Evolutionary conservation across 1,140 invertebrate genomes (phyloP).

Genomic region (Caenorhabditis briggsae): DNA sequence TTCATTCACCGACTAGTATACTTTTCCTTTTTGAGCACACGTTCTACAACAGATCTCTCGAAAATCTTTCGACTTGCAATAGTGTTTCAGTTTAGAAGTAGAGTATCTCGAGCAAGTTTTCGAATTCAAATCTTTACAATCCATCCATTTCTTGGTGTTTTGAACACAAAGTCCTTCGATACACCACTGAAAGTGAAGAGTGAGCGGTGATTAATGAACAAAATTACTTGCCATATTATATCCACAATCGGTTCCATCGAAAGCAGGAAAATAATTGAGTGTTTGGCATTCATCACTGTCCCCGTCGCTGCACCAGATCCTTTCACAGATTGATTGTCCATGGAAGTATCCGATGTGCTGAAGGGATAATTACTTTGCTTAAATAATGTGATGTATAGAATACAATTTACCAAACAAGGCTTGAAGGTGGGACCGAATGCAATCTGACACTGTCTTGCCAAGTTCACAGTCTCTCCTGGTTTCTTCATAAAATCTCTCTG

Average conservation of each 20-base stretch:
- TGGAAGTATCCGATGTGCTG: slow-evolving; percentile 61
- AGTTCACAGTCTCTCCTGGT: slow-evolving; percentile 35
- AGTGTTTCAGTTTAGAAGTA: slow-evolving; percentile 31
- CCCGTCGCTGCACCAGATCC: slow-evolving; percentile 72
- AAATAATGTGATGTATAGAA: no score
- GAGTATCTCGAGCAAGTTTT: slow-evolving; percentile 55
- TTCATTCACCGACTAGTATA: slow-evolving; percentile 24
- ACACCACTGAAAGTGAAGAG: slow-evolving; percentile 62
- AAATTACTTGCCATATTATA: slow-evolving; percentile 63
- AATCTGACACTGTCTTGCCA: slow-evolving; percentile 68
- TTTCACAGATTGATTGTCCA: slow-evolving; percentile 68
- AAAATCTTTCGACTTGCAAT: slow-evolving; percentile 56
- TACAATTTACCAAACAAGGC: slow-evolving; percentile 69
- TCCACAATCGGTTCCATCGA: slow-evolving; percentile 73
- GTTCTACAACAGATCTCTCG: slow-evolving; percentile 58
- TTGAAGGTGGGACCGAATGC: slow-evolving; percentile 69
- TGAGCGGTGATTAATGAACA: not conserved
- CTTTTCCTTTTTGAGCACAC: slow-evolving; percentile 53
- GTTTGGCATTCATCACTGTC: slow-evolving; percentile 71
- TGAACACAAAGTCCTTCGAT: slow-evolving; percentile 61
- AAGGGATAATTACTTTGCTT: not conserved
- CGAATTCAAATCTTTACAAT: slow-evolving; percentile 58
- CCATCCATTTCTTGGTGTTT: slow-evolving; percentile 61
- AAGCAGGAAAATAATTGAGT: slow-evolving; percentile 70
- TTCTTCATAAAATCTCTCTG: slow-evolving; percentile 53